Conservation (phyloP, 2,113 vertebrate genomes). For the Labeo catla region DNA sequence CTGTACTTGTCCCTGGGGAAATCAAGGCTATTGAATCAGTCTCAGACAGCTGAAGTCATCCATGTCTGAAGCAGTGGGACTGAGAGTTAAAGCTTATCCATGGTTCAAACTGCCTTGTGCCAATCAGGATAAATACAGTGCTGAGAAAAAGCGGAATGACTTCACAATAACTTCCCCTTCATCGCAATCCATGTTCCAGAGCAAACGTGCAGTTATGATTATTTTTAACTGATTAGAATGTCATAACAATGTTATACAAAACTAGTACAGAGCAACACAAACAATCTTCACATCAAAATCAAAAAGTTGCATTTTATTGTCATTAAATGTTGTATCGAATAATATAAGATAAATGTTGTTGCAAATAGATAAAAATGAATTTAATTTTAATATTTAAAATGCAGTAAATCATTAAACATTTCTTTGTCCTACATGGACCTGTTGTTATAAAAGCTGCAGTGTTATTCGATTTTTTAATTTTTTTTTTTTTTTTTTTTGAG, state of each 20-base stretch:
- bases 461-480: too few relatives aligned
- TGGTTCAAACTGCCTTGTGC: constrained; percentile 40
- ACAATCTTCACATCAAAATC: too few relatives aligned
- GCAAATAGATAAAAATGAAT: too few relatives aligned
- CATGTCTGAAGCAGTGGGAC: constrained; percentile 47
- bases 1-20: constrained; percentile 50
- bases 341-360: too few relatives aligned
- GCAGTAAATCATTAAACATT: too few relatives aligned
- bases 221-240: not conserved
- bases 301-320: too few relatives aligned
- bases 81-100: constrained; percentile 49
- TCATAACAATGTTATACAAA: not conserved
- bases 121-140: constrained; percentile 51
- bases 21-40: constrained; percentile 58
- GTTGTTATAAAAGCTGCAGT: too few relatives aligned
- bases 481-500: too few relatives aligned
- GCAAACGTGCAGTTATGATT: not conserved
- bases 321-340: too few relatives aligned
- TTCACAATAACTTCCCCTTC: constrained; percentile 3
- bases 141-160: constrained; percentile 7
- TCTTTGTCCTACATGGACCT: too few relatives aligned
- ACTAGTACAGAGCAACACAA: too few relatives aligned
- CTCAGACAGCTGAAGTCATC: constrained; percentile 53
- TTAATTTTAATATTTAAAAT: too few relatives aligned
- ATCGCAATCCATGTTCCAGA: not conserved